phyloP scores from a whole-genome alignment of 2,888 invertebrate species.

The Anaspis maculata region DNA sequence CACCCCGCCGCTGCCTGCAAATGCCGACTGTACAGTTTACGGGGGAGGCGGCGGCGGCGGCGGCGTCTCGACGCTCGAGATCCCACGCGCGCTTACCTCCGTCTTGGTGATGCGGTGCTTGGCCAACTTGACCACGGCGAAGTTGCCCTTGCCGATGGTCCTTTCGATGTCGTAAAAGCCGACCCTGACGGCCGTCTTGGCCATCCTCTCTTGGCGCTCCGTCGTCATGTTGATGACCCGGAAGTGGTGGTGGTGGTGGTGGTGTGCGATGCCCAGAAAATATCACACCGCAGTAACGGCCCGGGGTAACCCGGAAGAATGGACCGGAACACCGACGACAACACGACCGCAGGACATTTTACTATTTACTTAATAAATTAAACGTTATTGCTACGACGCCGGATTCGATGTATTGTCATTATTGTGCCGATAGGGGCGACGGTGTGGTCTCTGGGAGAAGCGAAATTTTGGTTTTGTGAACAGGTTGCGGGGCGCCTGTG shows the following conservation, averaged over 20 bases:
- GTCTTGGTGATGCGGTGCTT: conserved; percentile 97
- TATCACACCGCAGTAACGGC: conserved; percentile 6
- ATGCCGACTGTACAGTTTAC: too few species aligned
- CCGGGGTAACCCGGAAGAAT: conserved; percentile 8
- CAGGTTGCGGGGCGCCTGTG: too few species aligned
- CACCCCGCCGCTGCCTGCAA: too few species aligned
- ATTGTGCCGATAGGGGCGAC: conserved; percentile 25
- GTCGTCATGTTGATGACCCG: conserved; percentile 29
- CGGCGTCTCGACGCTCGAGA: conserved; percentile 10
- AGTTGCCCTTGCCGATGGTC: conserved; percentile 98
- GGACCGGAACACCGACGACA: too few species aligned
- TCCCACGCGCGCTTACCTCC: conserved; percentile 69
- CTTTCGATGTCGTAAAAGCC: conserved; percentile 97
- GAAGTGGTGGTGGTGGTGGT: too few species aligned
- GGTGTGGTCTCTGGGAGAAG: too few species aligned
- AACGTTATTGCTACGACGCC: conserved; percentile 35
- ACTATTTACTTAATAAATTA: conserved; percentile 8
- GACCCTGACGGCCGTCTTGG: conserved; percentile 63
- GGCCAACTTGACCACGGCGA: conserved; percentile 97
- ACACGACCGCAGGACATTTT: conserved; percentile 5
- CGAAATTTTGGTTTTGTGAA: too few species aligned
- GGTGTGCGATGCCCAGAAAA: conserved; percentile 2
- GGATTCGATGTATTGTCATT: conserved; percentile 37
- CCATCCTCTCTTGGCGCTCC: conserved; percentile 36
- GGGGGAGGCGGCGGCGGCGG: too few species aligned